These are phyloP conservation scores for Echiichthys vipera DNA, from an alignment of 2,797 vertebrate species.

Conservation along the genomic window DNA sequence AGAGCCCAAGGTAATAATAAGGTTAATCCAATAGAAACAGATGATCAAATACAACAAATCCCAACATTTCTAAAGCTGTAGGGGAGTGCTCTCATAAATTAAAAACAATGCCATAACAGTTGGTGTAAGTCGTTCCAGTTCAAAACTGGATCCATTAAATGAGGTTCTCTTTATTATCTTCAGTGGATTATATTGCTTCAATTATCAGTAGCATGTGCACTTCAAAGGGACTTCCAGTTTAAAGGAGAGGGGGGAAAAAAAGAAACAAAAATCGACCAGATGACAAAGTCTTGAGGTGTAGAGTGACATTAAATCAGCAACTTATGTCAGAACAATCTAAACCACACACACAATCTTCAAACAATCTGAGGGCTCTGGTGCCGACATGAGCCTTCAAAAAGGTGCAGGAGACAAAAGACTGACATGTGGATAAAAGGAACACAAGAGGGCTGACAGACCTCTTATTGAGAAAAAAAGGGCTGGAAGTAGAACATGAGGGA, in stretches of 20 bases:
- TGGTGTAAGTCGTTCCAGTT: conserved; percentile 52
- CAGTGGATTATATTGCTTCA: conserved; percentile 75
- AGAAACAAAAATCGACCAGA: conserved; percentile 72
- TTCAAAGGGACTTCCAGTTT: conserved; percentile 77
- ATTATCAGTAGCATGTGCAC: conserved; percentile 80
- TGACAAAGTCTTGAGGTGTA: conserved; percentile 81
- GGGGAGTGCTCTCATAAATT: conserved; percentile 44
- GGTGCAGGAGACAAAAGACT: conserved; percentile 80
- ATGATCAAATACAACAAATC: conserved; percentile 37
- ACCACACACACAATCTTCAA: conserved; percentile 79
- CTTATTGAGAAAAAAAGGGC: conserved; percentile 64
- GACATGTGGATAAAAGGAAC: conserved; percentile 80
- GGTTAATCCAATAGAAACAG: no score
- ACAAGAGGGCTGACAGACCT: conserved; percentile 73
- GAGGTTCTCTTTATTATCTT: conserved; percentile 68
- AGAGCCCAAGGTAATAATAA: background rate
- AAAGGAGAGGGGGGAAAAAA: conserved; percentile 39
- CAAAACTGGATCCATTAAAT: conserved; percentile 69
- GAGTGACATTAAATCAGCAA: conserved; percentile 84
- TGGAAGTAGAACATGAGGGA: conserved; percentile 64
- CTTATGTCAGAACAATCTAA: conserved; percentile 80
- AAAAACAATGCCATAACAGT: conserved; percentile 60
- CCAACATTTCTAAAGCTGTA: conserved; percentile 26
- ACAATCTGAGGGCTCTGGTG: conserved; percentile 69
- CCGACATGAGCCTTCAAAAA: conserved; percentile 75